These are phyloP conservation scores for Aptenodytes forsteri DNA, from an alignment of 2,113 vertebrate species.

Conservation along the genomic window DNA sequence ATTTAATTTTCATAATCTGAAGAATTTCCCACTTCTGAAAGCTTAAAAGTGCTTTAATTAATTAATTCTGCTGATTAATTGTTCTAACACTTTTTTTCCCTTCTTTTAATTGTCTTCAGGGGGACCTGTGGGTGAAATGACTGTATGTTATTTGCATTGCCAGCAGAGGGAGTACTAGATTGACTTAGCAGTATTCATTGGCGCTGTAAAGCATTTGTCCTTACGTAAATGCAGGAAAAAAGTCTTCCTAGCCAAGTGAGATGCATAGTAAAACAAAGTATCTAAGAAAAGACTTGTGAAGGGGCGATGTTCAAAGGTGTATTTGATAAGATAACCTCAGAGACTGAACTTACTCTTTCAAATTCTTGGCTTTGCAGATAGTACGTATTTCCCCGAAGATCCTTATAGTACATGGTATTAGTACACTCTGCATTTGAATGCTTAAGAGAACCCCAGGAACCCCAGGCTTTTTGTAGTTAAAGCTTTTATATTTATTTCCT, in stretches of 20 bases:
- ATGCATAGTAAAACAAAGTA: neutral
- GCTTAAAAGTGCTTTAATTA: neutral
- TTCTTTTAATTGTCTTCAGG: neutral
- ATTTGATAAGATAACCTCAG: neutral
- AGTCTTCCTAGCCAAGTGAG: neutral
- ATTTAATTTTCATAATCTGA: neutral
- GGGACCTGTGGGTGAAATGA: neutral
- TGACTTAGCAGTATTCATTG: neutral
- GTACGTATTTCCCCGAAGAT: neutral
- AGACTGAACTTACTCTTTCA: neutral
- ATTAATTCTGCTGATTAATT: neutral
- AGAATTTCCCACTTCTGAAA: neutral
- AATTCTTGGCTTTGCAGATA: neutral
- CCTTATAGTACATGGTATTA: fast-evolving
- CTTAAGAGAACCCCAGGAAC: neutral
- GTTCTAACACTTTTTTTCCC: neutral
- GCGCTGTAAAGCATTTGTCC: neutral
- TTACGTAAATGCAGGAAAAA: neutral
- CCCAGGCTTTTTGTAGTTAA: neutral
- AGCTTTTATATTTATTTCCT: neutral
- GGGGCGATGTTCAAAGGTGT: neutral
- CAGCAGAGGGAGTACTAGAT: conserved; percentile 34
- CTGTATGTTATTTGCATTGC: neutral
- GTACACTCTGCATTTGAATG: neutral
- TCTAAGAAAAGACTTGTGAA: neutral